phyloP scores from a whole-genome alignment of 1,140 invertebrate species.

The Coptotermes formosanus region DNA sequence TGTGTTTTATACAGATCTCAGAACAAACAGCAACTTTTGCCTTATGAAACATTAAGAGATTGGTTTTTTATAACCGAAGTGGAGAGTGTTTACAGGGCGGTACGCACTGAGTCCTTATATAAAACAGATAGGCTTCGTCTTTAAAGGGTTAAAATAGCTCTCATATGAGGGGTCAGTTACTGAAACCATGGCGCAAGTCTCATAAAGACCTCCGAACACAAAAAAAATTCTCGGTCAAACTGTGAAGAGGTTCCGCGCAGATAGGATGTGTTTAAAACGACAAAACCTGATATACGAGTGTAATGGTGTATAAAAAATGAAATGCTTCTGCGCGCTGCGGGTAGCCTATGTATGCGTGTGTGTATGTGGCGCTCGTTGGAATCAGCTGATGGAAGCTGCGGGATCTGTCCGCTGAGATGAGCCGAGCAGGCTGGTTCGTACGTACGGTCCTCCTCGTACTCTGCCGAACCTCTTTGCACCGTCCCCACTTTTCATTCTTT shows the following conservation, averaged over 20 bases:
- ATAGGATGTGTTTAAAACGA: background rate
- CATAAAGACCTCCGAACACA: background rate
- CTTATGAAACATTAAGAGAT: too few relatives aligned
- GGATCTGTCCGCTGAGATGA: background rate
- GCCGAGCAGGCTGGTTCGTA: background rate
- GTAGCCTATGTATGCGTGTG: background rate
- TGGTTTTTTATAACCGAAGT: too few relatives aligned
- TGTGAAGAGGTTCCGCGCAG: background rate
- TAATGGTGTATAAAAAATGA: constrained; percentile 4
- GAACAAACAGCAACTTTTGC: too few relatives aligned
- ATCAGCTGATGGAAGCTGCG: background rate
- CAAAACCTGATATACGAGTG: background rate
- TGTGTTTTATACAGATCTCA: too few relatives aligned
- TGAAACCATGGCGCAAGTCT: background rate
- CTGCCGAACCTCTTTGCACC: too few relatives aligned
- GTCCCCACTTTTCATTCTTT: too few relatives aligned
- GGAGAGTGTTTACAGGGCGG: too few relatives aligned
- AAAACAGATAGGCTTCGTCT: too few relatives aligned
- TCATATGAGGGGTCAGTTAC: background rate
- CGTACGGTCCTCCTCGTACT: background rate
- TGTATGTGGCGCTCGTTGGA: background rate
- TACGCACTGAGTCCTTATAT: too few relatives aligned
- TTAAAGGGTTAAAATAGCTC: background rate
- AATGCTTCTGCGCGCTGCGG: background rate
- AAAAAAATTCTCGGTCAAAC: background rate